Conservation (phyloP, 2,888 invertebrate species). For the Miltochrista miniata region DNA sequence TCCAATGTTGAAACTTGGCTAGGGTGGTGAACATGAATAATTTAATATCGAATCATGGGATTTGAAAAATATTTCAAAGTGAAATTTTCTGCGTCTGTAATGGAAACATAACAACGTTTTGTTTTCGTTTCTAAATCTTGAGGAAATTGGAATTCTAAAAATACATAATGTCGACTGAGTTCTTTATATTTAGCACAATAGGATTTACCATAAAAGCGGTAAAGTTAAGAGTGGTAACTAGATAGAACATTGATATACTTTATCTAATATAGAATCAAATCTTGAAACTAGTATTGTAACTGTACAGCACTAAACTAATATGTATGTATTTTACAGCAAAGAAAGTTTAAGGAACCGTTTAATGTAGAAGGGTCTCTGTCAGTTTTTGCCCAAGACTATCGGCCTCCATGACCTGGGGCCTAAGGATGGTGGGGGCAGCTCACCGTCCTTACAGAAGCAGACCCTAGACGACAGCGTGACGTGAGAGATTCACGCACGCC, state of each 20-base stretch:
- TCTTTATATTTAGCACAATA: background rate
- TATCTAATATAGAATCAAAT: too few species aligned
- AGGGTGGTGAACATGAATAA: slow-evolving; percentile 2
- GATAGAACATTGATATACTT: background rate
- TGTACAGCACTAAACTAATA: background rate
- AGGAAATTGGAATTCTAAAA: background rate
- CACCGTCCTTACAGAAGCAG: too few species aligned
- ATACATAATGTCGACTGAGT: background rate
- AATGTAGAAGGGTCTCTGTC: too few species aligned
- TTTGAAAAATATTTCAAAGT: background rate
- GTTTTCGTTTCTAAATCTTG: background rate
- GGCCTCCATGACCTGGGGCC: too few species aligned
- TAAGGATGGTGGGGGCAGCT: too few species aligned
- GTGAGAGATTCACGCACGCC: too few species aligned
- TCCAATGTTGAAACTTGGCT: background rate
- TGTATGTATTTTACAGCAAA: too few species aligned
- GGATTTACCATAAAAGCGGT: background rate
- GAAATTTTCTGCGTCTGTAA: background rate
- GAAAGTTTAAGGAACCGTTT: too few species aligned
- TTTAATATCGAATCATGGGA: slow-evolving; percentile 1
- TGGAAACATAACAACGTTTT: slow-evolving; percentile 4
- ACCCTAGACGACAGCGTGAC: too few species aligned
- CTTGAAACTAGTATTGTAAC: too few species aligned
- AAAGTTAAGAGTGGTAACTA: background rate
- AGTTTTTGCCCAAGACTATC: too few species aligned